A percentile compares a stretch with the other conserved stretches of the same genome.
phyloP scores from a whole-genome alignment of 2,888 invertebrate species.

The Sinohyriopsis cumingii region DNA sequence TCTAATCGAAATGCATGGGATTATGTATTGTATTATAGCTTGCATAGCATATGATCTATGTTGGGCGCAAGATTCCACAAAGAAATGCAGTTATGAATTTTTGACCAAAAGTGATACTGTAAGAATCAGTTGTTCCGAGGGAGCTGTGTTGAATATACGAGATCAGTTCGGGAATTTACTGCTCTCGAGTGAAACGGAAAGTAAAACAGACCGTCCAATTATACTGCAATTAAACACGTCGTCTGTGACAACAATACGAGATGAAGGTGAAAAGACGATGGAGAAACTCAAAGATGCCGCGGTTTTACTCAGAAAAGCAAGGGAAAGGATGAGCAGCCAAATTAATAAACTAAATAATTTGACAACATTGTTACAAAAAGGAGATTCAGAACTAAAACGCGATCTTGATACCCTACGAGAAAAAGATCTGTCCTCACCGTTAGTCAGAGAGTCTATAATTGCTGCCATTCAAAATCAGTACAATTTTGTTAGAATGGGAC shows the following conservation, averaged over 20 bases:
- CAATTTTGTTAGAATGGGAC: conserved; percentile 56
- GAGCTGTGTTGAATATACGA: conserved; percentile 40
- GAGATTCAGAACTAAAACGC: conserved; percentile 44
- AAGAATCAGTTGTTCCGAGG: conserved; percentile 37
- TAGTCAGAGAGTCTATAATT: conserved; percentile 49
- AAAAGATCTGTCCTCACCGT: conserved; percentile 40
- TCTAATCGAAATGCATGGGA: too few species aligned
- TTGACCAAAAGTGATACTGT: conserved; percentile 37
- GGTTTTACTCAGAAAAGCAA: conserved; percentile 40
- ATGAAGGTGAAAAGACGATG: conserved; percentile 33
- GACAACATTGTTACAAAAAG: conserved; percentile 40
- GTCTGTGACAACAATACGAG: conserved; percentile 28
- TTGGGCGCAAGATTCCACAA: neutral
- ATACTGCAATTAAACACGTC: conserved; percentile 33
- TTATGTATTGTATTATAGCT: too few species aligned
- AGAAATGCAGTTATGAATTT: conserved; percentile 40
- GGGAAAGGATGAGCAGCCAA: conserved; percentile 39
- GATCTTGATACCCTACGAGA: conserved; percentile 48
- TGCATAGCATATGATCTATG: too few species aligned
- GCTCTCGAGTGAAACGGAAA: conserved; percentile 32
- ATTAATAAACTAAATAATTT: conserved; percentile 48
- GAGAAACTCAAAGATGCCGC: conserved; percentile 49
- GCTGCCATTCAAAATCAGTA: conserved; percentile 61
- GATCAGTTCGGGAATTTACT: conserved; percentile 42
- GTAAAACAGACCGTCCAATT: conserved; percentile 22